phyloP scores from a whole-genome alignment of 2,888 invertebrate species.

The Crossocerus cetratus region DNA sequence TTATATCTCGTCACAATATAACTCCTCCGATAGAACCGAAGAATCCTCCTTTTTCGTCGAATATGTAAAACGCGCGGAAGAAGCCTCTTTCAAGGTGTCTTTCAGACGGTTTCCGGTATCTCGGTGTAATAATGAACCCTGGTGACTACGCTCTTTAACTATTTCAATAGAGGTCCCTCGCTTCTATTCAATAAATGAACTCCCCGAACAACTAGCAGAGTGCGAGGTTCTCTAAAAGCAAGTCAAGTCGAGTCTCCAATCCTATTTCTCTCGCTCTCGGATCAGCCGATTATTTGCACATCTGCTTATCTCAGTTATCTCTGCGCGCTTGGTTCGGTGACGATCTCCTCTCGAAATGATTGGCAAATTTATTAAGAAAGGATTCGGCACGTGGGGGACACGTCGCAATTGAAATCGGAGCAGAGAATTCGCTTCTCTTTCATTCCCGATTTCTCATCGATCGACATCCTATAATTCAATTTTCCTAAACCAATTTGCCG shows the following conservation, averaged over 20 bases:
- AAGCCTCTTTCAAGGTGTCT: slow-evolving; percentile 41
- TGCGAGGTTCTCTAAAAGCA: no score
- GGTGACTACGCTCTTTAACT: slow-evolving; percentile 24
- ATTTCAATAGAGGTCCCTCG: neutral
- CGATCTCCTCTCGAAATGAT: no score
- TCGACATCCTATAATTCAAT: no score
- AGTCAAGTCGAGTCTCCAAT: no score
- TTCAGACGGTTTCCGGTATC: slow-evolving; percentile 47
- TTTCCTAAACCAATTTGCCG: no score
- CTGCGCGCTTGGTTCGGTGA: slow-evolving; percentile 35
- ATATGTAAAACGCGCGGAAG: slow-evolving; percentile 39
- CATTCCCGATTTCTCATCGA: no score
- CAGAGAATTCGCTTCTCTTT: no score
- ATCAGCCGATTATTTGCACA: slow-evolving; percentile 48
- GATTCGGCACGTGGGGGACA: no score
- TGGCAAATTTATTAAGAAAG: no score
- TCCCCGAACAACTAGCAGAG: neutral
- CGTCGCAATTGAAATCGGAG: no score
- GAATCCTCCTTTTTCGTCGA: slow-evolving; percentile 13
- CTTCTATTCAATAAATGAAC: neutral
- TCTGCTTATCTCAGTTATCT: slow-evolving; percentile 48
- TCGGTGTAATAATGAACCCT: slow-evolving; percentile 23
- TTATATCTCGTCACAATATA: slow-evolving; percentile 18
- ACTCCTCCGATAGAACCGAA: neutral
- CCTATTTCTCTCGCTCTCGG: slow-evolving; percentile 14